A percentile compares a stretch with the other conserved stretches of the same genome.
Conservation (phyloP, 2,888 invertebrate species). For the Spatulosminthurus flaviceps region DNA sequence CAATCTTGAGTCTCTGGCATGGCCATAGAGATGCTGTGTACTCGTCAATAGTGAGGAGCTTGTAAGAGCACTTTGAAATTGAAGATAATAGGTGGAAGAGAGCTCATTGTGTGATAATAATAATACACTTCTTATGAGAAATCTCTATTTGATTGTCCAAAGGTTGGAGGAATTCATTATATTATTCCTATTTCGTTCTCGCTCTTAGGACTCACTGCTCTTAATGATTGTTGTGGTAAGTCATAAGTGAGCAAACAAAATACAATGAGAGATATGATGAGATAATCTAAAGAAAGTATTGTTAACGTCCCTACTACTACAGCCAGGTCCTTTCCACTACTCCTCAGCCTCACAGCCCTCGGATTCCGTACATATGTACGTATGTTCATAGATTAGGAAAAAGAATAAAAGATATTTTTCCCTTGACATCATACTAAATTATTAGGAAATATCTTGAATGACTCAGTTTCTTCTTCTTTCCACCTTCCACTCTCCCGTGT, state of each 20-base stretch:
- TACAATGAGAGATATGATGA: slow-evolving; percentile 25
- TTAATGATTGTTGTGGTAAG: slow-evolving; percentile 4
- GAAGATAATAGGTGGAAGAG: neutral
- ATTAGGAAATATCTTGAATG: slow-evolving; percentile 18
- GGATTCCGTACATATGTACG: no score
- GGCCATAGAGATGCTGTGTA: no score
- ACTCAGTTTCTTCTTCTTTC: slow-evolving; percentile 24
- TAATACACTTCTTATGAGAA: neutral
- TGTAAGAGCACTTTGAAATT: neutral
- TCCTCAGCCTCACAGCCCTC: no score
- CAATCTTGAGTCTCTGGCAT: neutral
- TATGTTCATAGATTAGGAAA: no score
- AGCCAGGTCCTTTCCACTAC: no score
- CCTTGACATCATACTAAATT: slow-evolving; percentile 30
- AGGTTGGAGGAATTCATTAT: slow-evolving; percentile 18
- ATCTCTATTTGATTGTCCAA: slow-evolving; percentile 8
- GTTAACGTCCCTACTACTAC: no score
- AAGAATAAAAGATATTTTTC: neutral
- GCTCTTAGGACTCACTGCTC: neutral
- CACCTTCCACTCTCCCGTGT: no score
- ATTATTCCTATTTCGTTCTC: no score
- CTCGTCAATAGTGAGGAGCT: no score
- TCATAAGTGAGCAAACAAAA: slow-evolving; percentile 9
- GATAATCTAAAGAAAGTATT: slow-evolving; percentile 16
- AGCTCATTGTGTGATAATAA: slow-evolving; percentile 10